Base-by-base conservation (phyloP, 2,113 vertebrate genomes). In the Carassius carassius region DNA sequence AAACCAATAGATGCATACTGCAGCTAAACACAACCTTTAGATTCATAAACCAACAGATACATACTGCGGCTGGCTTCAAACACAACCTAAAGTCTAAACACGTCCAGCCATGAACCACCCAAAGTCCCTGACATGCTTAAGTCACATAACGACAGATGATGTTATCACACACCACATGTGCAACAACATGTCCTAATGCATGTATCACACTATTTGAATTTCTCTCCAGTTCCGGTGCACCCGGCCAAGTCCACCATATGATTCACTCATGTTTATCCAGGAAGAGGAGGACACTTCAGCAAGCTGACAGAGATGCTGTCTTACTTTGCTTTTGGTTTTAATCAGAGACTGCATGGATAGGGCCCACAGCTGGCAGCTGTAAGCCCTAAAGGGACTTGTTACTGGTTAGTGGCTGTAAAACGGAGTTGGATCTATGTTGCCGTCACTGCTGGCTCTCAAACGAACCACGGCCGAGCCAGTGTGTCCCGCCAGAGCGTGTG, bases 401-500 rank as follows among this genome's bases (percentile, higher is more conserved):
- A 67, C 77, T 79, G 77, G 14, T 78, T 60, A 37, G 58, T 19
- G 58, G 37, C 78, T 65, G 21, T 81, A 67, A 74, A 80, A 80
- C 16, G 78, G n/a, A 82, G 63, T 35, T 67, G 8, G 56, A 85
- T 62, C n/a, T 80, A 56, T 60, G 70, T 75, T 87, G 17, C 47
- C 62, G 62, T 85, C 86, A 87, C 77, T 56, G 49, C 58, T 86
- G 81, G 81, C 84, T 80, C 65, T 49, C 4, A 81, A 75, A 72
- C 47, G 56, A 75, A 85, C 81, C 82, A 60, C 25, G 32, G 65
- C 23, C 49, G 58, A 89, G 88, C 21, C 84, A 84, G 84, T 65
- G 54, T 80, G 77, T 89, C 86, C 84, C 76, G 84, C 81, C 86
- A 87, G 88, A 16, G 72, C 29, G 86, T 86, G 88, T 87, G 88